Evolutionary conservation across 64 coral and sea anemone species (phyloP), one percentile per base, ranked within the genome.

Genomic region (Stylophora pistillata): DNA sequence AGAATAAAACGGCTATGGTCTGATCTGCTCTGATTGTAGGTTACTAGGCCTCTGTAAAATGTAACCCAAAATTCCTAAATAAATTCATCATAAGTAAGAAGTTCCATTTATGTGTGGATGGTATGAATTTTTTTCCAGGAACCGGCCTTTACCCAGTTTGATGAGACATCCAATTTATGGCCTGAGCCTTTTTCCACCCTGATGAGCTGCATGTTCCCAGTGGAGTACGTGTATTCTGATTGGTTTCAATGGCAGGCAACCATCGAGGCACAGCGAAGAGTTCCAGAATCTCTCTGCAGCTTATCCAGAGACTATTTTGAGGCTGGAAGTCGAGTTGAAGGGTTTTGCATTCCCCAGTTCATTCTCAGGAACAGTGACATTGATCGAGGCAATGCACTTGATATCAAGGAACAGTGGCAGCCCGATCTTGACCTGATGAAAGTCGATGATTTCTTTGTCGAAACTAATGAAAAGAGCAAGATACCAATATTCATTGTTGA

Each of bases 291-390:
- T 53, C 62, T 88, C 13, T 4, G 0, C 13, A 74, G 71, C 34
- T 10, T 29, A 9, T 5, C 21, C 7, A 33, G 53, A 20, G 11
- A 27, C 13, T 23, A 73, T 16, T 62, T 77, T 52, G 78, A 88
- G 6, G 72, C 94, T 33, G 94, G 89, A 71, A 95, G 94, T 86
- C 94, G 78, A 14, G 79, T 71, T 54, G 94, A 95, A 65, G 94
- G 94, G 0, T 92, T 95, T 72, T 95, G 94, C 21, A 89, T 92
- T 13, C 94, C 94, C 59, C 80, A 78, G 53, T 70, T 82, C 52
- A 18, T 82, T 2, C 65, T 91, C 62, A 18, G 56, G n/a, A 78
- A 91, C 9, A 79, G 26, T 18, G 87, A 89, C 2, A 34, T 74
- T 37, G 58, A 87, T 14, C 33, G 13, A 21, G 55, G 41, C 1